Evolutionary conservation across 2,113 vertebrate species (phyloP).

Genomic region (Manacus vitellinus): DNA sequence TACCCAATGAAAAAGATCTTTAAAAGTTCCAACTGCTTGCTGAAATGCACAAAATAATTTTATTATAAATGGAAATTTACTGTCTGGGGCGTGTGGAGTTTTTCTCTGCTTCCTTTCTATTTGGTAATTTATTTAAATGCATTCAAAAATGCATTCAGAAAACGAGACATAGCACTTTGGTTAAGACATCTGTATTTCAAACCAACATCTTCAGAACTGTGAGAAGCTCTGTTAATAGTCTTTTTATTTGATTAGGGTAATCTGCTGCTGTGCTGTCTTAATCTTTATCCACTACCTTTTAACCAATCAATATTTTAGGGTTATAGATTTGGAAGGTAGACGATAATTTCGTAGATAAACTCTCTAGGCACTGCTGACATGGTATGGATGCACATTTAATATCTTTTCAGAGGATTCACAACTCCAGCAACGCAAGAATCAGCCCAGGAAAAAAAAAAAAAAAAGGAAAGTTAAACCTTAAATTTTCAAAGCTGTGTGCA

Average conservation of each 20-base stretch:
- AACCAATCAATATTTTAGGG: constrained; percentile 74
- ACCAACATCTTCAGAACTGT: constrained; percentile 60
- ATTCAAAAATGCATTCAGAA: constrained; percentile 72
- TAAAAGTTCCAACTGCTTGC: constrained; percentile 1
- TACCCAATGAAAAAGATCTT: neutral
- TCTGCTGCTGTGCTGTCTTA: constrained; percentile 54
- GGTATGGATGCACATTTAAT: constrained; percentile 44
- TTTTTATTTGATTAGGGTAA: constrained; percentile 73
- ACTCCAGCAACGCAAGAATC: neutral
- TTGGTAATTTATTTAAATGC: constrained; percentile 77
- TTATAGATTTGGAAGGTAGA: constrained; percentile 64
- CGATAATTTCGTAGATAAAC: constrained; percentile 65
- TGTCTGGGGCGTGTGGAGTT: constrained; percentile 42
- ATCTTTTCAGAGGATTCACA: constrained; percentile 40
- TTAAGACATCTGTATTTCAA: constrained; percentile 78
- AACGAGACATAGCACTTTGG: constrained; percentile 73
- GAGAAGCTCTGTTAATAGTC: constrained; percentile 56
- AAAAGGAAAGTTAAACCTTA: constrained; percentile 30
- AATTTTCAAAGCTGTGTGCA: constrained; percentile 30
- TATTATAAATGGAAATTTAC: constrained; percentile 73
- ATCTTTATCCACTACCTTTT: constrained; percentile 70
- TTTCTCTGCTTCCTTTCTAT: constrained; percentile 69
- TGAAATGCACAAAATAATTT: constrained; percentile 65
- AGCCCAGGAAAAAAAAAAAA: neutral
- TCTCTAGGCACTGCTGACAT: constrained; percentile 52